A percentile compares a stretch with the other conserved stretches of the same genome.
phyloP scores from a whole-genome alignment of 1,140 invertebrate species.

The Orussus abietinus region DNA sequence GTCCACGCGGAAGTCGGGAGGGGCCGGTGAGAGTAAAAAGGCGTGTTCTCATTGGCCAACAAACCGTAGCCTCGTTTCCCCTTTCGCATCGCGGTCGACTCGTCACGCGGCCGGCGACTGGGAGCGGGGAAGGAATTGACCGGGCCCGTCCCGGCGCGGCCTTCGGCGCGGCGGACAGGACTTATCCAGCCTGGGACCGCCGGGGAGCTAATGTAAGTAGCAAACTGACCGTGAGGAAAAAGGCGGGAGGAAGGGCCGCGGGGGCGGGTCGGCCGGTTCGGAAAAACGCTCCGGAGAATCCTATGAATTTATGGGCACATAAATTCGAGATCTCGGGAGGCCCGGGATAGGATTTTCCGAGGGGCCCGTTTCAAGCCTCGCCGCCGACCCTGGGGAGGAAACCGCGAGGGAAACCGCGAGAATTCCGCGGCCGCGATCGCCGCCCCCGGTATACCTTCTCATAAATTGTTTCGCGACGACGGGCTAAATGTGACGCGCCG shows the following conservation, averaged over 20 bases:
- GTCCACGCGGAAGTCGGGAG: neutral
- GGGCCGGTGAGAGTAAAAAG: slow-evolving; percentile 12
- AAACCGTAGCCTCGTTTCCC: slow-evolving; percentile 12
- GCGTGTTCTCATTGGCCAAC: slow-evolving; percentile 16
- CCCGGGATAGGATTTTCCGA: slow-evolving; percentile 4
- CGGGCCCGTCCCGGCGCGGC: neutral
- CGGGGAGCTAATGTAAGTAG: slow-evolving; percentile 12
- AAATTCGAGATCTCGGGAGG: slow-evolving; percentile 35
- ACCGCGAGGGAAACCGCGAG: too few relatives aligned
- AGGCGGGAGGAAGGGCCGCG: slow-evolving; percentile 19
- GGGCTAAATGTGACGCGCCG: neutral
- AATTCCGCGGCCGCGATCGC: slow-evolving; percentile 25
- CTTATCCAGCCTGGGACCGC: neutral
- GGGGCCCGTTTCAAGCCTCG: slow-evolving; percentile 14
- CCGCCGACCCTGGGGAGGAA: too few relatives aligned
- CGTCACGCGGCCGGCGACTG: slow-evolving; percentile 9
- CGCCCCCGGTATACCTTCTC: too few relatives aligned
- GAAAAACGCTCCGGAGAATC: slow-evolving; percentile 43
- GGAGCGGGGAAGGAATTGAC: slow-evolving; percentile 4
- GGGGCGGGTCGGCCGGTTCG: slow-evolving; percentile 23
- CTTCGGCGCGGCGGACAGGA: neutral
- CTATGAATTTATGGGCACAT: slow-evolving; percentile 50
- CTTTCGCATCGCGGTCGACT: slow-evolving; percentile 13
- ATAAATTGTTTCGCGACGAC: too few relatives aligned
- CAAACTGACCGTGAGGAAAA: slow-evolving; percentile 24